A percentile compares a stretch with the other conserved stretches of the same genome.
Conservation (phyloP, 2,888 invertebrate species). For the Drosophila mimica region DNA sequence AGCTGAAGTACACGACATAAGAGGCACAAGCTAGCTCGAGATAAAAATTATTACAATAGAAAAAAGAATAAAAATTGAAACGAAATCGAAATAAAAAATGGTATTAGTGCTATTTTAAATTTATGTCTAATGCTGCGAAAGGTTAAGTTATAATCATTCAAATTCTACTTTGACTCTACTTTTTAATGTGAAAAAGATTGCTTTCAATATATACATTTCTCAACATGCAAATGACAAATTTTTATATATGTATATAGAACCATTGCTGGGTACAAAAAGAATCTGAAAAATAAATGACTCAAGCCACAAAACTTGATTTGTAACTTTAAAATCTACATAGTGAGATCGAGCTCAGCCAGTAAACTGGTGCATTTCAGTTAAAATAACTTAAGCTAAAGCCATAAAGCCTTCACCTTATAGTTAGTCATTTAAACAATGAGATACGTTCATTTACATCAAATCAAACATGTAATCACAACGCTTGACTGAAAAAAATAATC, state of each 20-base stretch:
- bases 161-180: not conserved
- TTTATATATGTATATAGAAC: not conserved
- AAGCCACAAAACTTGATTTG: conserved; percentile 25
- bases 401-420: conserved; percentile 63
- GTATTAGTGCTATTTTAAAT: not conserved
- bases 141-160: not conserved
- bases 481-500: conserved; percentile 20
- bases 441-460: conserved; percentile 46
- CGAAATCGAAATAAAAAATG: not conserved
- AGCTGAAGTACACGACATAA: conserved; percentile 4
- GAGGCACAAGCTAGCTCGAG: not conserved
- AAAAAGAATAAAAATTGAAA: conserved; percentile 2
- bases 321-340: not conserved
- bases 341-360: conserved; percentile 1
- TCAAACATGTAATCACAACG: conserved; percentile 37
- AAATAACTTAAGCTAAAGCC: conserved; percentile 29
- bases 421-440: conserved; percentile 31
- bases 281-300: conserved; percentile 21
- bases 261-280: not conserved
- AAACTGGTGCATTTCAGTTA: conserved; percentile 19
- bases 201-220: not conserved
- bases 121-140: not conserved
- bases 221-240: not conserved
- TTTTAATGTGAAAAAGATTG: not conserved
- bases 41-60: not conserved